Conservation (phyloP, 2,888 invertebrate genomes). For the Morpho helenor region DNA sequence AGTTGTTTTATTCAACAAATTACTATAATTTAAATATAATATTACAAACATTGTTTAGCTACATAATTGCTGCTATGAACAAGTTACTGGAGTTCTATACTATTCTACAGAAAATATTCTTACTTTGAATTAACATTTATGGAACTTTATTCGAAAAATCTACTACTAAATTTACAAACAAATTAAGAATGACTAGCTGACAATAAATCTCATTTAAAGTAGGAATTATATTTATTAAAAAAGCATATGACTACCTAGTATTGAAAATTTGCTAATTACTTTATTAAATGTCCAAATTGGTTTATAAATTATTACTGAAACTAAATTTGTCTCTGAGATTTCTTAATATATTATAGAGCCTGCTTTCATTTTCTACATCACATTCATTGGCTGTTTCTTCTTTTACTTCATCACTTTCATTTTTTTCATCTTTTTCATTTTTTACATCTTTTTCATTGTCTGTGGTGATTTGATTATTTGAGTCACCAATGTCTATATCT, state of each 20-base stretch:
- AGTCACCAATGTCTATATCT: slow-evolving; percentile 10
- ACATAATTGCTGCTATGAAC: too few species aligned
- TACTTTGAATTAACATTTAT: too few species aligned
- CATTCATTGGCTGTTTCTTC: slow-evolving; percentile 36
- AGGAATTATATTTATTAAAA: too few species aligned
- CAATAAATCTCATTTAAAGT: too few species aligned
- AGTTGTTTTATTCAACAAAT: slow-evolving; percentile 23
- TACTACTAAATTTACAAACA: too few species aligned
- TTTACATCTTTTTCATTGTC: slow-evolving; percentile 14
- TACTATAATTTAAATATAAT: not conserved
- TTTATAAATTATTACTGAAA: slow-evolving; percentile 36
- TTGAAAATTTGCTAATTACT: too few species aligned
- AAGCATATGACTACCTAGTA: too few species aligned
- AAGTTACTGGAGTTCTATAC: too few species aligned
- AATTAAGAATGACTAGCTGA: too few species aligned
- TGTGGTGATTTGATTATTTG: slow-evolving; percentile 19
- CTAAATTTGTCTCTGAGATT: slow-evolving; percentile 59
- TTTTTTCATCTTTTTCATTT: slow-evolving; percentile 15
- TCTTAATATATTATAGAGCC: slow-evolving; percentile 55
- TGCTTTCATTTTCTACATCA: slow-evolving; percentile 56
- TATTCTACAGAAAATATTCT: too few species aligned
- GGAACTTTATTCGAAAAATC: too few species aligned
- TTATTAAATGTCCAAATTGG: too few species aligned
- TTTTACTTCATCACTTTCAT: slow-evolving; percentile 15
- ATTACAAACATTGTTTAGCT: not conserved